Conservation (phyloP, 2,888 invertebrate genomes). For the Nebria salina region DNA sequence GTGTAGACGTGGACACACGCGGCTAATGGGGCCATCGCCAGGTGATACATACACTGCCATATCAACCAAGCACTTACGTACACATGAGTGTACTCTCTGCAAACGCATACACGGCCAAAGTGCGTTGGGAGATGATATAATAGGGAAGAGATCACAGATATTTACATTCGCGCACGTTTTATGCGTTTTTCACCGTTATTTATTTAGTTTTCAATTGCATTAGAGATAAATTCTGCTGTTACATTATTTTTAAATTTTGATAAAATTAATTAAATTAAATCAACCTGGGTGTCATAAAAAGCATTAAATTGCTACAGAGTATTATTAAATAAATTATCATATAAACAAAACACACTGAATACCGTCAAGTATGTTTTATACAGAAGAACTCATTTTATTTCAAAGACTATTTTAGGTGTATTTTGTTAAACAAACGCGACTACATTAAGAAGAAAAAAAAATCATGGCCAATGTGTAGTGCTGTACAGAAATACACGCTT, state of each 20-base stretch:
- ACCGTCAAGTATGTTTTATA: too few relatives aligned
- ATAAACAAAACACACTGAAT: too few relatives aligned
- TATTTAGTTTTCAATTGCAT: neutral
- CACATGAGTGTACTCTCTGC: neutral
- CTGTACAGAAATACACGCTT: neutral
- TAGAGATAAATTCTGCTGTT: neutral
- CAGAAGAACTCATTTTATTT: too few relatives aligned
- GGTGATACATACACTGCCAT: neutral
- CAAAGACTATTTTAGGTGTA: too few relatives aligned
- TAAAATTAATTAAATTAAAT: neutral
- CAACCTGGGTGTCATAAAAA: too few relatives aligned
- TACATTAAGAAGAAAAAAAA: too few relatives aligned
- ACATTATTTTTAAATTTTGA: neutral
- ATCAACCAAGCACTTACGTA: neutral
- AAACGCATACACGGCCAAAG: neutral
- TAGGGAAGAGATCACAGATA: neutral
- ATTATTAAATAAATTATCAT: too few relatives aligned
- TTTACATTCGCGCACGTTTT: neutral
- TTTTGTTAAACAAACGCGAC: too few relatives aligned
- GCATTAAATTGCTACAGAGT: too few relatives aligned
- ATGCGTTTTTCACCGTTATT: neutral
- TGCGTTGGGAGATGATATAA: neutral
- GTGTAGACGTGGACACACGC: neutral
- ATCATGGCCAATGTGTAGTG: neutral
- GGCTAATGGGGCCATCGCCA: neutral